Base-by-base conservation (phyloP, 2,888 invertebrate genomes). In the Willowsia nigromaculata region DNA sequence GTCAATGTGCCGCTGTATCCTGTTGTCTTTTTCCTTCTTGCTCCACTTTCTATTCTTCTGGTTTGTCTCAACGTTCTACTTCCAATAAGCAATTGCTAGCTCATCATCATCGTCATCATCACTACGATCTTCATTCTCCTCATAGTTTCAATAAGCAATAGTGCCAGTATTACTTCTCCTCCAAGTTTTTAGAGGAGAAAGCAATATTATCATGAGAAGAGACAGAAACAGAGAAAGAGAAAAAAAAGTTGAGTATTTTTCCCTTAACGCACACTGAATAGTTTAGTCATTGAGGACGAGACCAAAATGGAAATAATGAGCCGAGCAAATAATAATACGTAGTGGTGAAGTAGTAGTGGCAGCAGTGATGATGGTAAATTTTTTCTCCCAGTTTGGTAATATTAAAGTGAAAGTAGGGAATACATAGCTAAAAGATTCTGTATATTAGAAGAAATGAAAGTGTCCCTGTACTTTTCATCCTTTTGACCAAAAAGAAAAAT, bases 301-400 rank as follows among this genome's bases (percentile, higher is more conserved):
- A 59, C 50, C 33, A 78, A 71, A 71, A 56, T 59, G 43, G 62
- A 62, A 81, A 82, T 82, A 65, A 82, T 82, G 81, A 62, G 30
- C 43, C 40, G 40, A 62, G 18, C 81, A 82, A 65, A 82, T 43
- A 82, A 40, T 18, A 71, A 43, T 40, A 71, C 62, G n/a, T 43
- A 27, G 37, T 80, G 22, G 18, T 71, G 47, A n/a, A 27, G 59
- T 30, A 15, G 30, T 15, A 62, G 30, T 15, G 33, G 62, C n/a
- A n/a, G 33, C 18, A 18, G 33, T 18, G 33, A 6, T 53, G 53
- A 18, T 18, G 25, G 56, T 6, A 25, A 22, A n/a, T n/a, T 47
- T 5, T 47, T 11, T 47, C 11, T 47, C 11, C 47, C n/a, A 18
- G 9, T 9, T 25, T 15, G 18, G 56, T 22, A 22, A n/a, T 0